These are phyloP conservation scores for Hydraecia micacea DNA, from an alignment of 2,888 invertebrate species.

Conservation along the genomic window DNA sequence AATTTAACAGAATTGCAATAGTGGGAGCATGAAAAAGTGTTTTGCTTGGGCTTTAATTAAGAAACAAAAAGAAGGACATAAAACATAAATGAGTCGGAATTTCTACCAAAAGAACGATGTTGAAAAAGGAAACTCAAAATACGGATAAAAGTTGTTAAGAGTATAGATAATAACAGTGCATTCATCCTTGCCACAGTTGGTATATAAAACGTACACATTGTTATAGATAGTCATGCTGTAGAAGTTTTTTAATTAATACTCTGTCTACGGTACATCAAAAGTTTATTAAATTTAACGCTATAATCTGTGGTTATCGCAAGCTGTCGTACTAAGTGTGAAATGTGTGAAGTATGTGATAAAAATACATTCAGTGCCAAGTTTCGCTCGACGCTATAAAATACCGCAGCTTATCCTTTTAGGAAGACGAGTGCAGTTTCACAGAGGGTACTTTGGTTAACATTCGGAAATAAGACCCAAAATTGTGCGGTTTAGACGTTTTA, in stretches of 20 bases:
- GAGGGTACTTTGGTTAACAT: constrained; percentile 3
- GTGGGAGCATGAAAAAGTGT: background rate
- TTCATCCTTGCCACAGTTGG: background rate
- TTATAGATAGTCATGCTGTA: background rate
- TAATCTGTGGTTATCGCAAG: constrained; percentile 28
- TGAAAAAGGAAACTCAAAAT: background rate
- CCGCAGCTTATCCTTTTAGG: constrained; percentile 17
- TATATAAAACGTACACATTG: background rate
- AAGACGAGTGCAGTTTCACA: constrained; percentile 21
- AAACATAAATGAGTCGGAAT: background rate
- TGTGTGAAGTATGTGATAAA: constrained; percentile 30
- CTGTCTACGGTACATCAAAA: background rate
- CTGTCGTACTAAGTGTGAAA: constrained; percentile 28
- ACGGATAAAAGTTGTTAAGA: background rate
- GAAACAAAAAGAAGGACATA: background rate
- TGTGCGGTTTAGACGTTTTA: background rate
- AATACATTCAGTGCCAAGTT: constrained; percentile 20
- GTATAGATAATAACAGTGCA: background rate
- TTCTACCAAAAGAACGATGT: background rate
- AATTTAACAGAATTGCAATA: background rate
- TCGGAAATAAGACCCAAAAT: constrained; percentile 15
- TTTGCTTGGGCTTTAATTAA: background rate
- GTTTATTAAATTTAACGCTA: constrained; percentile 19
- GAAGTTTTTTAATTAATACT: constrained; percentile 11
- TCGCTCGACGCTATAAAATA: constrained; percentile 27